Evolutionary conservation across 2,797 vertebrate genomes (phyloP), one percentile per base, ranked within the genome.

Genomic region (Pangasius sanitwongsei): DNA sequence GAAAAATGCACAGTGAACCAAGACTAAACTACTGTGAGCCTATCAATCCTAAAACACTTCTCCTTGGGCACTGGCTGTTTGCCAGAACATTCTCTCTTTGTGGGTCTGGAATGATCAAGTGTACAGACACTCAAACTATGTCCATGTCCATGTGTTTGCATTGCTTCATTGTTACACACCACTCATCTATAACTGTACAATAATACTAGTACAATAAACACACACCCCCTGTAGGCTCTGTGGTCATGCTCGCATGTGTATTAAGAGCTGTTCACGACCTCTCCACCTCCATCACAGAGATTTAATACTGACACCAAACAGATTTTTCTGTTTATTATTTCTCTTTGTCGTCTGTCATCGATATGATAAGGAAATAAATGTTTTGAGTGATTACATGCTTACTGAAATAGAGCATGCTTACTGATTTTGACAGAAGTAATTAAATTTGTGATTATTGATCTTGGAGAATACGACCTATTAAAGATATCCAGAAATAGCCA

Each of bases 1-100:
- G n/a, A 28, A 59, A 84, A 78, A 74, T 48, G 34, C 70, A 77
- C 53, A 20, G 2, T 85, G n/a, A 90, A 75, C 69, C 53, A 80
- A 88, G 41, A 48, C 74, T 50, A 86, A 67, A 16, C 50, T 55
- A 74, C 44, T 72, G 8, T 55, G 44, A 77, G 31, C 16, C n/a
- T 83, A 13, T 77, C 28, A 86, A 41, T 86, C 44, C 37, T 57
- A n/a, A 82, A 81, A 23, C 9, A 41, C 55, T 44, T 37, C 23
- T 41, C 23, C 12, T 41, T 61, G 2, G 18, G 77, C n/a, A 57
- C 12, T 80, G 16, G n/a, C 16, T 57, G 2, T 80, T 57, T 80
- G 16, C 25, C 37, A 44, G 37, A 44, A 83, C 1, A 12, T 59
- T 37, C 8, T 37, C 16, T 48, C 31, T 31, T 59, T 81, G 55